Evolutionary conservation across 2,113 vertebrate species (phyloP).

Genomic region (Terrapene triunguis): DNA sequence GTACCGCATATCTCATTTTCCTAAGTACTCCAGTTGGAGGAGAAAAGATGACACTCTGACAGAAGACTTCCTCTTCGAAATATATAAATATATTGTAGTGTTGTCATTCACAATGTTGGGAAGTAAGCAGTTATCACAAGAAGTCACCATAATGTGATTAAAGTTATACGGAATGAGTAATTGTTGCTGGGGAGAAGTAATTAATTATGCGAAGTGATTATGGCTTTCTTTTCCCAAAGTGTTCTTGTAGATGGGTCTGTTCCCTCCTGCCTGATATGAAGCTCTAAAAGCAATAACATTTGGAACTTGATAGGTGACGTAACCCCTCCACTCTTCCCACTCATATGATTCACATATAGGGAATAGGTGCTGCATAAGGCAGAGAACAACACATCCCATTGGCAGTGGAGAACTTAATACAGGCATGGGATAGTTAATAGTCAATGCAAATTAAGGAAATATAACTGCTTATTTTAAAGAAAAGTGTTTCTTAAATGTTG

Average conservation of each 20-base stretch:
- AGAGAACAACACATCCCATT: slow-evolving; percentile 18
- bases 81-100: not conserved
- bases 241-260: not conserved
- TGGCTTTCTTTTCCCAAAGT: slow-evolving; percentile 41
- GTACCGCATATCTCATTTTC: not conserved
- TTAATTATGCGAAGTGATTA: slow-evolving; percentile 37
- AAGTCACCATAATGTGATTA: not conserved
- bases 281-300: not conserved
- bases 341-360: not conserved
- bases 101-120: not conserved
- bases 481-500: slow-evolving; percentile 27
- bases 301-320: not conserved
- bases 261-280: not conserved
- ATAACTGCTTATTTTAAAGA: slow-evolving; percentile 31
- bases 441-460: slow-evolving; percentile 19
- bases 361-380: not conserved
- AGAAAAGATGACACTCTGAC: not conserved
- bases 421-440: not conserved
- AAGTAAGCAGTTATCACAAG: not conserved
- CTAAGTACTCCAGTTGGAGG: not conserved
- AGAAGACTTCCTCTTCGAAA: not conserved
- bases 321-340: not conserved
- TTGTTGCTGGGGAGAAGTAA: slow-evolving; percentile 49
- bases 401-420: not conserved
- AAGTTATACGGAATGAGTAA: slow-evolving; percentile 33